Conservation (phyloP, 1,140 invertebrate species). For the Drosophila simulans region DNA sequence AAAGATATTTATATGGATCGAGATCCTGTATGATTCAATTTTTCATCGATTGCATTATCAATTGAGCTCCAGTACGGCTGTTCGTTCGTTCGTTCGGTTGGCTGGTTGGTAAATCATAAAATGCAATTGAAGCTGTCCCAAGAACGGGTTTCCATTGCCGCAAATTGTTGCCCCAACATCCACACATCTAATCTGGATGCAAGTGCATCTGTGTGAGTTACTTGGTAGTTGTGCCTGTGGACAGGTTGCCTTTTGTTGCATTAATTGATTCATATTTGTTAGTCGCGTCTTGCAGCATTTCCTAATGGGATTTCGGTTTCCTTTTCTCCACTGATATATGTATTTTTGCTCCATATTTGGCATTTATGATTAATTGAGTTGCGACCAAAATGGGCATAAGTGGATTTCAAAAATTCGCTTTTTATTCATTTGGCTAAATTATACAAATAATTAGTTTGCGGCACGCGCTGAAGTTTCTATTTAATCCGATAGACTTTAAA, state of each 20-base stretch:
- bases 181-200: slow-evolving; percentile 16
- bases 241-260: slow-evolving; percentile 76
- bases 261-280: slow-evolving; percentile 81
- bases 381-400: slow-evolving; percentile 44
- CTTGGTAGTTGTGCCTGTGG: slow-evolving; percentile 16
- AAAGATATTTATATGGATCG: slow-evolving; percentile 52
- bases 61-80: slow-evolving; percentile 47
- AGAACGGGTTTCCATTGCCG: slow-evolving; percentile 69
- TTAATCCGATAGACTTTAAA: slow-evolving; percentile 28
- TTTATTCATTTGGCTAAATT: slow-evolving; percentile 49
- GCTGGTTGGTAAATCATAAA: slow-evolving; percentile 61
- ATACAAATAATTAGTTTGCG: slow-evolving; percentile 32
- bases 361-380: slow-evolving; percentile 73
- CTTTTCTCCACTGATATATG: slow-evolving; percentile 39
- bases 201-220: slow-evolving; percentile 3
- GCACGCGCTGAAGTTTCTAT: slow-evolving; percentile 31
- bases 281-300: slow-evolving; percentile 48
- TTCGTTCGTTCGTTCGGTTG: slow-evolving; percentile 6
- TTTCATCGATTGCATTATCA: slow-evolving; percentile 78
- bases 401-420: slow-evolving; percentile 16
- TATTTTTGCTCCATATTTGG: slow-evolving; percentile 59
- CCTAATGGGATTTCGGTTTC: slow-evolving; percentile 59
- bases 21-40: slow-evolving; percentile 49
- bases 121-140: slow-evolving; percentile 74
- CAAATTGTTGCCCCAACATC: slow-evolving; percentile 60